Percentiles rank a stretch among this genome's conserved stretches.
These are phyloP conservation scores for Oriolus oriolus DNA, from an alignment of 2,113 vertebrate species.

Conservation along the genomic window DNA sequence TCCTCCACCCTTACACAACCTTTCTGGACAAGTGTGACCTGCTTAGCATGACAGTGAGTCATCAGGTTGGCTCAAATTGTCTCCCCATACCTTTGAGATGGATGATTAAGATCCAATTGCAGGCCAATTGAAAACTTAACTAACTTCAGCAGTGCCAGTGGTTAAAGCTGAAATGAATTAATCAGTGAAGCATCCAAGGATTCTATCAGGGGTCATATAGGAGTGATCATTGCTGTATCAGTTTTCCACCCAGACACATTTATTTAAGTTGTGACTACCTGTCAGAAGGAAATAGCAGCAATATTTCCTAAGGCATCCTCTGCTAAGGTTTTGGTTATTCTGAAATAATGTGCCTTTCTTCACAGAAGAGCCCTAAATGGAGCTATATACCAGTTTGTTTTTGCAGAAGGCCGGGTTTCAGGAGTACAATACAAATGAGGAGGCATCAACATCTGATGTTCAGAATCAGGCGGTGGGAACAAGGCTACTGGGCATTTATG, in stretches of 20 bases:
- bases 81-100: slow-evolving; percentile 1
- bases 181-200: slow-evolving; percentile 21
- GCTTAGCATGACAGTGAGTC: slow-evolving; percentile 59
- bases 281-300: slow-evolving; percentile 15
- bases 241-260: slow-evolving; percentile 12
- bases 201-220: neutral
- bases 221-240: neutral
- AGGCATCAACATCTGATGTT: neutral
- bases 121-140: slow-evolving; percentile 6
- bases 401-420: neutral
- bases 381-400: neutral
- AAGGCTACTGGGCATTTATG: neutral
- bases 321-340: neutral
- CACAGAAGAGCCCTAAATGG: neutral
- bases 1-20: neutral
- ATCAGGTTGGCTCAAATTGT: slow-evolving; percentile 37
- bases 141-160: neutral
- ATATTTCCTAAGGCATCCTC: neutral
- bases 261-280: slow-evolving; percentile 16
- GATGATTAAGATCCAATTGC: slow-evolving; percentile 46
- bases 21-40: slow-evolving; percentile 45
- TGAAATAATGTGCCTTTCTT: neutral
- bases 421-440: neutral
- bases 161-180: slow-evolving; percentile 55
- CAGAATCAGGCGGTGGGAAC: neutral